phyloP scores from a whole-genome alignment of 2,888 invertebrate genomes.

The Zygaena filipendulae region DNA sequence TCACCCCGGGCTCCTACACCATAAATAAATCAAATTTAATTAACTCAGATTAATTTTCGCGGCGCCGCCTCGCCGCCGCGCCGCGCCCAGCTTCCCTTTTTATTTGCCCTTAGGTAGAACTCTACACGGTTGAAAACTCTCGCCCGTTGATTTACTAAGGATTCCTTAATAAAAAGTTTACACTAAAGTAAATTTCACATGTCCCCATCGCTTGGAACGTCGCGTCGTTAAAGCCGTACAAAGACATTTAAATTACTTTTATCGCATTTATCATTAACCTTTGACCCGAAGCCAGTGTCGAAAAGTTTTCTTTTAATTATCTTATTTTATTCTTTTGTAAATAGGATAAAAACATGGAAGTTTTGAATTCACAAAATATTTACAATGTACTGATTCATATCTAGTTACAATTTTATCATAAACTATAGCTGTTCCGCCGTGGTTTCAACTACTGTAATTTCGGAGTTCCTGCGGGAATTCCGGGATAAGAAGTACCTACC shows the following conservation, averaged over 20 bases:
- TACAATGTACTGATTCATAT: too few species aligned
- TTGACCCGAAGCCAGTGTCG: too few species aligned
- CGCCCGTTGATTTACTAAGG: constrained; percentile 41
- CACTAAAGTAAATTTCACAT: constrained; percentile 49
- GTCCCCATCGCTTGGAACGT: constrained; percentile 30
- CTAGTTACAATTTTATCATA: too few species aligned
- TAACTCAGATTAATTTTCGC: constrained; percentile 68
- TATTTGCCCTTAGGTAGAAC: constrained; percentile 51
- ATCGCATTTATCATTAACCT: constrained; percentile 34
- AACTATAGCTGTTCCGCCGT: too few species aligned
- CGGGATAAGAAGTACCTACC: too few species aligned
- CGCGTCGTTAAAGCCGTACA: constrained; percentile 32
- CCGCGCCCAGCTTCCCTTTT: constrained; percentile 48
- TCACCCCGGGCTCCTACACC: constrained; percentile 28
- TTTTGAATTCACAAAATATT: too few species aligned
- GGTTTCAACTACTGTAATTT: too few species aligned
- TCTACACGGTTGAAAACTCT: constrained; percentile 38
- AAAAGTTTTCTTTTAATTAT: too few species aligned
- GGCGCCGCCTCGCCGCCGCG: constrained; percentile 35
- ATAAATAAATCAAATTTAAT: constrained; percentile 70
- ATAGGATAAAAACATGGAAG: too few species aligned
- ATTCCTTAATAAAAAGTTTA: constrained; percentile 64
- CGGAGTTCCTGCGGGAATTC: too few species aligned
- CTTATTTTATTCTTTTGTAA: too few species aligned
- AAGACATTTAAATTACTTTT: constrained; percentile 38